phyloP scores from a whole-genome alignment of 2,888 invertebrate genomes.

The Mantis religiosa region DNA sequence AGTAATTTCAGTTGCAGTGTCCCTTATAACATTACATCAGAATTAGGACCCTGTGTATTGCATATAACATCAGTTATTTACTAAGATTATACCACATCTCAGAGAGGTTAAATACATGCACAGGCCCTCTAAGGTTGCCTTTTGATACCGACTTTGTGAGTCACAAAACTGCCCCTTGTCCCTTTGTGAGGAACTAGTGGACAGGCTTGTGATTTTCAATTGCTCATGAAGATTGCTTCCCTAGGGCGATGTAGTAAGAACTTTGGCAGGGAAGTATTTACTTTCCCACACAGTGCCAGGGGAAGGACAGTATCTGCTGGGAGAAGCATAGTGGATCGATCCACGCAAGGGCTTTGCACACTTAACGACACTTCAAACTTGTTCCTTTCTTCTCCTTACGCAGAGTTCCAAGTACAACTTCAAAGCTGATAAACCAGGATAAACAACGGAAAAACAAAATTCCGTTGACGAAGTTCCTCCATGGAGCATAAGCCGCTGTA shows the following conservation, averaged over 20 bases:
- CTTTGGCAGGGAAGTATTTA: neutral
- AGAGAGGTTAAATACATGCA: too few species aligned
- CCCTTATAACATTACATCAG: too few species aligned
- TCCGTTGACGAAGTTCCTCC: neutral
- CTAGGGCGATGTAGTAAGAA: neutral
- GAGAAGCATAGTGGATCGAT: neutral
- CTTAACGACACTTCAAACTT: neutral
- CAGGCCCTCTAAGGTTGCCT: too few species aligned
- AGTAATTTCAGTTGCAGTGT: too few species aligned
- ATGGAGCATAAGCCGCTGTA: neutral
- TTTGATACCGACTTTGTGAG: too few species aligned
- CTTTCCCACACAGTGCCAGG: neutral
- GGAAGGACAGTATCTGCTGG: neutral
- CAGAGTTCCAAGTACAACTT: neutral
- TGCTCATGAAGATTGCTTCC: neutral
- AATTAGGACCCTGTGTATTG: too few species aligned
- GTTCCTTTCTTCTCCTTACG: neutral
- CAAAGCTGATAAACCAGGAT: neutral
- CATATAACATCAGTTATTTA: too few species aligned
- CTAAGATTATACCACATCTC: too few species aligned
- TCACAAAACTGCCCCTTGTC: too few species aligned
- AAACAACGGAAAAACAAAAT: neutral
- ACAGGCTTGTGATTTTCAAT: neutral
- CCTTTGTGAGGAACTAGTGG: too few species aligned
- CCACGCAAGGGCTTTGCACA: neutral